Conservation (phyloP, 1,140 invertebrate genomes). For the Bacillus rossius region DNA sequence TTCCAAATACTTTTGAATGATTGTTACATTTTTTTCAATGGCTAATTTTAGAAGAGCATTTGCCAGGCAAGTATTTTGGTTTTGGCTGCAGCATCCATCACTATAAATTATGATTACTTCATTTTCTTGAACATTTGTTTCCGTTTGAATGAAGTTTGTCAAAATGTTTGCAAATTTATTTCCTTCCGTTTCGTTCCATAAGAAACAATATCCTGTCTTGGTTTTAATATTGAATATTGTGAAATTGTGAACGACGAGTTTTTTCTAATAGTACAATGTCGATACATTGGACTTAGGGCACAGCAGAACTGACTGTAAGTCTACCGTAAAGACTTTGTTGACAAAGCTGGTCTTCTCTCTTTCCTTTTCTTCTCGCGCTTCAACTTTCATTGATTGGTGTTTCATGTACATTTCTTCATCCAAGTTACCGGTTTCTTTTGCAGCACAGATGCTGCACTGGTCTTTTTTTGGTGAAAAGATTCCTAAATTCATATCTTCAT, state of each 20-base stretch:
- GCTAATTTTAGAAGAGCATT: conserved; percentile 34
- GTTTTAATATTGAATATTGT: conserved; percentile 32
- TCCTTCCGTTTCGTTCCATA: conserved; percentile 29
- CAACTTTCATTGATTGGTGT: conserved; percentile 12
- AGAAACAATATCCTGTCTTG: conserved; percentile 25
- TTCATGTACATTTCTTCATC: background rate
- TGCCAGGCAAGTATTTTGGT: conserved; percentile 32
- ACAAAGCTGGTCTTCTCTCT: conserved; percentile 20
- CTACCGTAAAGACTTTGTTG: conserved; percentile 22
- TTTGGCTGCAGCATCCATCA: conserved; percentile 36
- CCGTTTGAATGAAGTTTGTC: conserved; percentile 7
- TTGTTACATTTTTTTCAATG: conserved; percentile 24
- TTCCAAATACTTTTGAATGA: conserved; percentile 40
- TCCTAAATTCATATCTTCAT: too few relatives aligned
- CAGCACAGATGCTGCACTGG: too few relatives aligned
- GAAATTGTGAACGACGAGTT: conserved; percentile 36
- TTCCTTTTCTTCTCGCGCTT: conserved; percentile 24
- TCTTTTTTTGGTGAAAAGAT: too few relatives aligned
- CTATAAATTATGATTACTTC: conserved; percentile 29
- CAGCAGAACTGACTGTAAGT: conserved; percentile 30
- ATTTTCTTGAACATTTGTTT: conserved; percentile 4
- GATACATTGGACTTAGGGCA: conserved; percentile 28
- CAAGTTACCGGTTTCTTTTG: background rate
- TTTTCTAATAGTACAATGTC: conserved; percentile 33
- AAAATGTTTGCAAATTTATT: conserved; percentile 24